phyloP scores from a whole-genome alignment of 2,888 invertebrate species.

The Heliconius sara region DNA sequence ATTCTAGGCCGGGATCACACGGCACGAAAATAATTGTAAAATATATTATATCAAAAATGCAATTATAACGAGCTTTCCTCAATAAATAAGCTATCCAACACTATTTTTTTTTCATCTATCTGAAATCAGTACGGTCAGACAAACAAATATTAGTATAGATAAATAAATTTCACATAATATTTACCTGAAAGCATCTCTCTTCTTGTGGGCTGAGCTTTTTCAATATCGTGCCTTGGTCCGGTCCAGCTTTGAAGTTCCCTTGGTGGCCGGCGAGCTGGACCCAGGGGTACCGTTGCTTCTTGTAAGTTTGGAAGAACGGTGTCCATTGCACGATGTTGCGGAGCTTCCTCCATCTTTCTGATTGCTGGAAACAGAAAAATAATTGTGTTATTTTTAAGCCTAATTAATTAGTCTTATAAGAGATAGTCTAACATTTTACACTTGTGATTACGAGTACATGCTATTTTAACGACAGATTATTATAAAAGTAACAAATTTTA shows the following conservation, averaged over 20 bases:
- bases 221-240: conserved; percentile 95
- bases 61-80: no score
- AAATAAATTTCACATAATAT: not conserved
- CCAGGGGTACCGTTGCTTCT: conserved; percentile 98
- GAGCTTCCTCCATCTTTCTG: conserved; percentile 95
- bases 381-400: not conserved
- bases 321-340: conserved; percentile 98
- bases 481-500: not conserved
- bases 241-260: conserved; percentile 97
- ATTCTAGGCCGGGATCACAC: no score
- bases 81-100: no score
- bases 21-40: no score
- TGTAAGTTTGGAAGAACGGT: conserved; percentile 98
- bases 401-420: not conserved
- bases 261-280: conserved; percentile 98
- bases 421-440: not conserved
- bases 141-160: not conserved
- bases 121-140: no score
- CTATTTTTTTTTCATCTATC: no score
- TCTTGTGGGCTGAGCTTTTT: conserved; percentile 96
- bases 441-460: no score
- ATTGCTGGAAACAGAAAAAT: conserved; percentile 86
- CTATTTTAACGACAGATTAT: no score
- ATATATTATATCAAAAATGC: no score
- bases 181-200: conserved; percentile 92